These are phyloP conservation scores for Xylocopa sonorina DNA, from an alignment of 1,140 invertebrate genomes.

Conservation along the genomic window DNA sequence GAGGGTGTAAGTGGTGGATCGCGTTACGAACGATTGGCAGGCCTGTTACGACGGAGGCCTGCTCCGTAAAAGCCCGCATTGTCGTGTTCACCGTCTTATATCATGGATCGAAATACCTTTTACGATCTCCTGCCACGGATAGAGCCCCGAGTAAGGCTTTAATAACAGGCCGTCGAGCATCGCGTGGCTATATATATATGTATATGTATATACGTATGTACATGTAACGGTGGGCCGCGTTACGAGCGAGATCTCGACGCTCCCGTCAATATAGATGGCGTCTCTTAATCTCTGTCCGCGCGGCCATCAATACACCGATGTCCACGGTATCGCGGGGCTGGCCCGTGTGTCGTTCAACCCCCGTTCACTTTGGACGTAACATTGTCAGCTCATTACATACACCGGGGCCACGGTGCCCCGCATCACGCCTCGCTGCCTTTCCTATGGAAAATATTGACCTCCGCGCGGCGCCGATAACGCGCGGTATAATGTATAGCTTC, in stretches of 20 bases:
- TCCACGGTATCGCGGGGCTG: constrained; percentile 7
- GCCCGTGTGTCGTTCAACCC: constrained; percentile 9
- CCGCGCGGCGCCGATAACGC: constrained; percentile 27
- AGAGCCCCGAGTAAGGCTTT: constrained; percentile 10
- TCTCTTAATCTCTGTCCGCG: constrained; percentile 59
- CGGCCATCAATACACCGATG: constrained; percentile 67
- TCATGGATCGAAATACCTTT: constrained; percentile 44
- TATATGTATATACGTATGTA: too few relatives aligned
- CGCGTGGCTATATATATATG: too few relatives aligned
- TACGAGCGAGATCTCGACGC: background rate
- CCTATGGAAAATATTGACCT: constrained; percentile 69
- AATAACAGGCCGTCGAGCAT: constrained; percentile 31
- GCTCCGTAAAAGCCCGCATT: constrained; percentile 32
- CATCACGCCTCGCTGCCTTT: constrained; percentile 66
- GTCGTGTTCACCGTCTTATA: constrained; percentile 31
- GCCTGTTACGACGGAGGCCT: constrained; percentile 17
- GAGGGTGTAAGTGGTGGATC: constrained; percentile 35
- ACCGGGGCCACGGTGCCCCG: constrained; percentile 52
- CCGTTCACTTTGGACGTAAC: constrained; percentile 61
- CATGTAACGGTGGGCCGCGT: too few relatives aligned
- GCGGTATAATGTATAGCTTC: constrained; percentile 39
- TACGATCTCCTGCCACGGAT: constrained; percentile 25
- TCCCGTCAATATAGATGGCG: constrained; percentile 43
- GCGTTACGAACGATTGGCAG: constrained; percentile 46
- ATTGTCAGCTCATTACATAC: constrained; percentile 71